These are phyloP conservation scores for Saccopteryx leptura DNA, from an alignment of 2,113 vertebrate species.

Conservation along the genomic window DNA sequence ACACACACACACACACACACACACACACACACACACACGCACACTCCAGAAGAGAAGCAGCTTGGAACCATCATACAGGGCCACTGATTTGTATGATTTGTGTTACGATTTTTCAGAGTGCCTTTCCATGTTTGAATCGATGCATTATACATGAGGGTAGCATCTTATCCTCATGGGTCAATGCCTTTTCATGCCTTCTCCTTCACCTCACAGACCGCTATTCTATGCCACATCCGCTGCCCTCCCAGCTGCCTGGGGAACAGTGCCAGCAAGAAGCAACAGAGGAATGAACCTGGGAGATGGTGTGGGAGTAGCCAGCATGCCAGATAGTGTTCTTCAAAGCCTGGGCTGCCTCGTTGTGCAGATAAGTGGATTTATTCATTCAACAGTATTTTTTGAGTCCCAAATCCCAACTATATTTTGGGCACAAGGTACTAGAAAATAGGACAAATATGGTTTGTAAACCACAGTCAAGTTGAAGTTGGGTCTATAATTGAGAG, in stretches of 20 bases:
- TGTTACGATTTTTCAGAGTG: neutral
- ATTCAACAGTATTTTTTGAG: neutral
- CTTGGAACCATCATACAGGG: neutral
- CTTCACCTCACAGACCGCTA: neutral
- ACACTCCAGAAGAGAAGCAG: neutral
- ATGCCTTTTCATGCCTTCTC: neutral
- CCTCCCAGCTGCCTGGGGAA: neutral
- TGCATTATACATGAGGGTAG: neutral
- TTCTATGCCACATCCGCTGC: neutral
- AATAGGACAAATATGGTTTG: neutral
- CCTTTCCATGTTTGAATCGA: neutral
- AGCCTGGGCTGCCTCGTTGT: neutral
- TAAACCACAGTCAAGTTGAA: neutral
- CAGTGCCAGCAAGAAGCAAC: neutral
- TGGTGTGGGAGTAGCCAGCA: neutral
- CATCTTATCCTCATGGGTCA: neutral
- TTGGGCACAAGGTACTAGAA: neutral
- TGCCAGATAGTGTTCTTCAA: neutral
- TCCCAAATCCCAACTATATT: neutral
- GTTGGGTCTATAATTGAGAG: neutral
- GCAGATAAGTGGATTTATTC: neutral
- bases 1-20: neutral
- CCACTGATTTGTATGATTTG: neutral
- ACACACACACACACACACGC: neutral
- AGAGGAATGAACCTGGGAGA: neutral